Conservation (phyloP, 2,888 invertebrate genomes). For the Adelphocoris suturalis region DNA sequence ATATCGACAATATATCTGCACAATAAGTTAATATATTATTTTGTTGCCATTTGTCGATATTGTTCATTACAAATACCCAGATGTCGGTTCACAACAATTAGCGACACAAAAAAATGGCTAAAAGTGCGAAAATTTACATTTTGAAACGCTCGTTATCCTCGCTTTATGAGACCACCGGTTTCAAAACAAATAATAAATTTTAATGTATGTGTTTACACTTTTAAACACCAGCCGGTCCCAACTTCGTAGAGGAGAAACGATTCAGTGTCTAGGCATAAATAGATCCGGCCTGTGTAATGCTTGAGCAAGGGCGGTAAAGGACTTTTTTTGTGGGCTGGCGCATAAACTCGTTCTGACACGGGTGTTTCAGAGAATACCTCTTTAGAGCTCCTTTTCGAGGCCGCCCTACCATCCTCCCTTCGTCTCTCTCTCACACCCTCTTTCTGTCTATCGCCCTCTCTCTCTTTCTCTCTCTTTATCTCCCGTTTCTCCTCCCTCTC, state of each 20-base stretch:
- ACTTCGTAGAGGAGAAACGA: conserved; percentile 20
- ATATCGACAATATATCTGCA: no score
- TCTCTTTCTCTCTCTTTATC: neutral
- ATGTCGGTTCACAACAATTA: no score
- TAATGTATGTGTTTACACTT: no score
- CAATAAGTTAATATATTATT: no score
- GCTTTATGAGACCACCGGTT: no score
- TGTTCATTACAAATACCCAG: no score
- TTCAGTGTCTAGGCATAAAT: conserved; percentile 31
- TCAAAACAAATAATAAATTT: no score
- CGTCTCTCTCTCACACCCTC: no score
- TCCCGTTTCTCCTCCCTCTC: neutral
- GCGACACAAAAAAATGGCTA: no score
- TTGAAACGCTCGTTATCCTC: no score
- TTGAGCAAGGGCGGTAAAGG: conserved; percentile 39
- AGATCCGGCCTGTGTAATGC: conserved; percentile 20
- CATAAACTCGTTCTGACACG: conserved; percentile 54
- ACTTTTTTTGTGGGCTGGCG: conserved; percentile 48
- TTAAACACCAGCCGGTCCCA: neutral
- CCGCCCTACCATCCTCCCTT: neutral
- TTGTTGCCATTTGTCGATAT: no score
- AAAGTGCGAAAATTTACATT: no score
- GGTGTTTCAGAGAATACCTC: conserved; percentile 54
- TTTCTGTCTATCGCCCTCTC: neutral
- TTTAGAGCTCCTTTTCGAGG: conserved; percentile 31